These are phyloP conservation scores for Tupaia tana DNA, from an alignment of 2,113 vertebrate species.

Conservation along the genomic window DNA sequence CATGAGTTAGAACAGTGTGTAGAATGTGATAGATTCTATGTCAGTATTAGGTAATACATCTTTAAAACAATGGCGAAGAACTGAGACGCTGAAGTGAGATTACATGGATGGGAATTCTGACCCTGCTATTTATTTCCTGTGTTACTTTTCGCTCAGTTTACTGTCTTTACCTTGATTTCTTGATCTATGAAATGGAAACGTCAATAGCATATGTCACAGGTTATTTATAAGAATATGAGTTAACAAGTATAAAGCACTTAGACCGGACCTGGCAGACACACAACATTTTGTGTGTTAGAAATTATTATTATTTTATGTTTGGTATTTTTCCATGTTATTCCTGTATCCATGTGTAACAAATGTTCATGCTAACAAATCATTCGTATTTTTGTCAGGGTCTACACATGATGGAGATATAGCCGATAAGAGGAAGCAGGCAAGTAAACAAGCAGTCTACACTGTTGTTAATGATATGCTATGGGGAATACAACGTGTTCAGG, in stretches of 20 bases:
- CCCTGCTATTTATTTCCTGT: not conserved
- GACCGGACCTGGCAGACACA: not conserved
- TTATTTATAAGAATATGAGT: conserved; percentile 12
- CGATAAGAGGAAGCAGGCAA: not conserved
- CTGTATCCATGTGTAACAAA: not conserved
- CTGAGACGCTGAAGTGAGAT: not conserved
- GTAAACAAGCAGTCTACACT: not conserved
- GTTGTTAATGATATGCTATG: not conserved
- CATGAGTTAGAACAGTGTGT: not conserved
- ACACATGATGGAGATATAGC: not conserved
- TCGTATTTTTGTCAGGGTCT: not conserved
- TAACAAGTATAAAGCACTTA: not conserved
- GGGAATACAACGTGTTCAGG: not conserved
- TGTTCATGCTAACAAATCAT: not conserved
- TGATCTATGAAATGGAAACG: not conserved
- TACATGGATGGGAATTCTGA: not conserved
- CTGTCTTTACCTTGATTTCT: not conserved
- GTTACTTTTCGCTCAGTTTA: not conserved
- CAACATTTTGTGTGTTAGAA: not conserved
- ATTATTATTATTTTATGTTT: not conserved
- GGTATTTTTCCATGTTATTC: not conserved
- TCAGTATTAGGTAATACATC: not conserved
- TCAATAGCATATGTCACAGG: not conserved
- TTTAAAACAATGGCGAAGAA: not conserved
- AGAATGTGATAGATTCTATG: not conserved